Conservation (phyloP, 1,140 invertebrate genomes). For the Antheraea mylitta region DNA sequence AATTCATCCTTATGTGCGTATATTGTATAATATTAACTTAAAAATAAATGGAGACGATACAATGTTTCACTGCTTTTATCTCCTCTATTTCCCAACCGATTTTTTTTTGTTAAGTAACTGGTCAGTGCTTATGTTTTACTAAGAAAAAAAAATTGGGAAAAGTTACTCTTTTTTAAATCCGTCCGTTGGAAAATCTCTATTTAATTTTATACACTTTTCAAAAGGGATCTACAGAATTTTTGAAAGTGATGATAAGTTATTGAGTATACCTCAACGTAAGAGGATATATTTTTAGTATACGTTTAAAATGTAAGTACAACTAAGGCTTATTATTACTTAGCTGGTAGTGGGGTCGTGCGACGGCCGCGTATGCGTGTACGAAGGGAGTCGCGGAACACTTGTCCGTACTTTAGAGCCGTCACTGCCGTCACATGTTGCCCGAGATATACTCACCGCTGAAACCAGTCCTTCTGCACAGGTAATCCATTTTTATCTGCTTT, state of each 20-base stretch:
- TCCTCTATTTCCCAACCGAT: no score
- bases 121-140: no score
- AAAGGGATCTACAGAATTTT: no score
- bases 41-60: no score
- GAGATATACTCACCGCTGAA: slow-evolving; percentile 49
- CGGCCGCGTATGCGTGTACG: slow-evolving; percentile 58
- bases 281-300: no score
- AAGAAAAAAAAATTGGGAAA: no score
- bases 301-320: no score
- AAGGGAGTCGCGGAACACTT: slow-evolving; percentile 53
- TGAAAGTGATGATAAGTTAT: neutral
- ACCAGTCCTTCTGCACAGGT: slow-evolving; percentile 67
- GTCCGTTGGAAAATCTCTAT: no score
- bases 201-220: no score
- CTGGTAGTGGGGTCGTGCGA: slow-evolving; percentile 65
- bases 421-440: slow-evolving; percentile 42
- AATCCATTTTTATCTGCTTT: neutral
- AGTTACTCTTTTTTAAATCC: no score
- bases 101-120: no score
- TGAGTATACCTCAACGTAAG: neutral
- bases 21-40: neutral
- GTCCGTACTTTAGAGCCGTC: slow-evolving; percentile 55
- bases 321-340: slow-evolving; percentile 23
- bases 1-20: slow-evolving; percentile 84
- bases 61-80: no score